phyloP scores from a whole-genome alignment of 2,113 vertebrate genomes.

The Eidolon helvum region DNA sequence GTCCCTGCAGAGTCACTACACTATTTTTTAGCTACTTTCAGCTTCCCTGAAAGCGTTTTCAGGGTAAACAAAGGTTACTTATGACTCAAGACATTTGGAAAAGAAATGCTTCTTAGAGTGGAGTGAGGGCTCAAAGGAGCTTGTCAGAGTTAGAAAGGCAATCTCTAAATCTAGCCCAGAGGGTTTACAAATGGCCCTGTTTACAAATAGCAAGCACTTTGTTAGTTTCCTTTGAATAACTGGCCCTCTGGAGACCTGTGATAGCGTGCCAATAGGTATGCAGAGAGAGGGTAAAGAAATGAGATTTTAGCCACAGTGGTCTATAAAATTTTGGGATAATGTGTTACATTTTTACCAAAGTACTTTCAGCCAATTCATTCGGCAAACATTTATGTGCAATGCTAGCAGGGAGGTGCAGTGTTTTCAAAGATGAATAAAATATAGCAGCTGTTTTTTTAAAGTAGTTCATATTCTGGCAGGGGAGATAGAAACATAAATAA shows the following conservation, averaged over 20 bases:
- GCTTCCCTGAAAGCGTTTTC: conserved; percentile 55
- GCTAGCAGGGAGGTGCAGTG: conserved; percentile 24
- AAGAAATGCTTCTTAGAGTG: conserved; percentile 62
- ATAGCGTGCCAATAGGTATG: conserved; percentile 55
- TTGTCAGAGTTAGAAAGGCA: conserved; percentile 68
- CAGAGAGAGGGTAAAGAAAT: conserved; percentile 59
- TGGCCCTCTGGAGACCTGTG: conserved; percentile 47
- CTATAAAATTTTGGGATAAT: conserved; percentile 70
- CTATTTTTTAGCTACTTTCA: conserved; percentile 30
- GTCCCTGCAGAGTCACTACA: background rate
- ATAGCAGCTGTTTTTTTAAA: conserved; percentile 5
- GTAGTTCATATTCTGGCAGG: conserved; percentile 28
- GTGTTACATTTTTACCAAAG: conserved; percentile 70
- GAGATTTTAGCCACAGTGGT: conserved; percentile 63
- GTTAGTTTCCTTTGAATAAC: conserved; percentile 71
- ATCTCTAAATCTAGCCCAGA: conserved; percentile 72
- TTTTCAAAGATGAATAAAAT: conserved; percentile 68
- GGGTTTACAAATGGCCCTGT: conserved; percentile 71
- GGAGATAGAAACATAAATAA: conserved; percentile 51
- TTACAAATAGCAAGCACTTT: conserved; percentile 74
- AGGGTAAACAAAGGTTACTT: conserved; percentile 71
- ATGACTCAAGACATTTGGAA: conserved; percentile 66
- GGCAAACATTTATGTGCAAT: conserved; percentile 66
- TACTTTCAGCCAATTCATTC: conserved; percentile 66
- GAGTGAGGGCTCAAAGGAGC: conserved; percentile 48